Percentiles rank a stretch among this genome's conserved stretches.
phyloP scores from a whole-genome alignment of 2,113 vertebrate genomes.

The Reinhardtius hippoglossoides region DNA sequence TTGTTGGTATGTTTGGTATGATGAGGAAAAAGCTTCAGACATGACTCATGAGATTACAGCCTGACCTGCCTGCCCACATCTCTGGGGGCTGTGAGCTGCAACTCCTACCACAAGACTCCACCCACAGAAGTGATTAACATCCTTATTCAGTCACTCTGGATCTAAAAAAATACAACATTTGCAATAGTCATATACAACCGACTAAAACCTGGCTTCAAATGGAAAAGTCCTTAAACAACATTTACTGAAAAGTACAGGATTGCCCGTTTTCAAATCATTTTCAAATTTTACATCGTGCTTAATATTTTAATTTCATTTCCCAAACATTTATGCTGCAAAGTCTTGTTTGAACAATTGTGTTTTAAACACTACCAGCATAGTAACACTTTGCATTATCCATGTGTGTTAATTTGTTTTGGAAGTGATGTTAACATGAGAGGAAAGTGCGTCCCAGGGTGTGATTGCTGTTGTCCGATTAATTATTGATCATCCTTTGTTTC shows the following conservation, averaged over 20 bases:
- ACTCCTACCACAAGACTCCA: constrained; percentile 6
- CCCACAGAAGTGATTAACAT: not conserved
- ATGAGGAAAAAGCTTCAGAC: constrained; percentile 9
- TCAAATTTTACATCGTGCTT: not conserved
- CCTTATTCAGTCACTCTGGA: not conserved
- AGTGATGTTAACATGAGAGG: constrained; percentile 12
- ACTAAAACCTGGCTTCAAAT: not conserved
- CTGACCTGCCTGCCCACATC: constrained; percentile 4
- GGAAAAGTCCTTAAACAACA: not conserved
- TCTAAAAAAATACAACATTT: not conserved
- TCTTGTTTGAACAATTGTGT: not conserved
- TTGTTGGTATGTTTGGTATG: constrained; percentile 16
- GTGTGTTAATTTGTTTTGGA: not conserved
- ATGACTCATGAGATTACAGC: constrained; percentile 43
- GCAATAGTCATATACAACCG: not conserved
- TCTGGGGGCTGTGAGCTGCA: not conserved
- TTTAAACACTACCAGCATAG: not conserved
- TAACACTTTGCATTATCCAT: not conserved
- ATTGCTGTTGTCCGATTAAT: constrained; percentile 52
- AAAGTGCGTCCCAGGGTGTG: constrained; percentile 19
- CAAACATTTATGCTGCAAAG: not conserved
- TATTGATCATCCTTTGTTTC: constrained; percentile 53
- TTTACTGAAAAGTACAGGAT: not conserved
- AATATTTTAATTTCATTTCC: not conserved
- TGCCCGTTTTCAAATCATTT: not conserved